A percentile compares a stretch with the other conserved stretches of the same genome.
Evolutionary conservation across 1,140 invertebrate genomes (phyloP).

Genomic region (Rhopalosiphum maidis): DNA sequence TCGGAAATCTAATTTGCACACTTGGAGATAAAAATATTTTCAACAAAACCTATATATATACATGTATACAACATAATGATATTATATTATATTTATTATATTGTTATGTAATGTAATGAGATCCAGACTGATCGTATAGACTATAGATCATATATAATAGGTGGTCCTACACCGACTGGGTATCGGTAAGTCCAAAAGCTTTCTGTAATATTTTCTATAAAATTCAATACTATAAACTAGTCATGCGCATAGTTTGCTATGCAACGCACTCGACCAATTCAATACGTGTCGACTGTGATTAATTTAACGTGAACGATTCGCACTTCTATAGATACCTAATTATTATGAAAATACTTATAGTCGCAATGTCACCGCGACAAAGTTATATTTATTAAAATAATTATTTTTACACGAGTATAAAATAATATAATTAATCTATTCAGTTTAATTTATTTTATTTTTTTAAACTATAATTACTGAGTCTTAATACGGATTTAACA

Average conservation of each 20-base stretch:
- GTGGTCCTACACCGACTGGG: not conserved
- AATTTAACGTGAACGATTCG: not conserved
- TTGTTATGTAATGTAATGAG: constrained; percentile 25
- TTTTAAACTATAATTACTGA: not conserved
- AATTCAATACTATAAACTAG: not conserved
- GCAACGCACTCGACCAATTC: not conserved
- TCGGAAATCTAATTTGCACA: constrained; percentile 32
- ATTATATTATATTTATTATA: constrained; percentile 1
- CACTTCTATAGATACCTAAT: not conserved
- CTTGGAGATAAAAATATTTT: not conserved
- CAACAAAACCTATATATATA: not conserved
- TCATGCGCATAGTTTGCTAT: not conserved
- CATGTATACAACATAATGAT: not conserved
- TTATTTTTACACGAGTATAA: too few species aligned
- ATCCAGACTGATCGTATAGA: not conserved
- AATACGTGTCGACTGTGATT: not conserved
- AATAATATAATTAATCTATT: not conserved
- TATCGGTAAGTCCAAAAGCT: not conserved
- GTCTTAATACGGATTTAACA: not conserved
- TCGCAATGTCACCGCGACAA: too few species aligned
- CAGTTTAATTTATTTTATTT: not conserved
- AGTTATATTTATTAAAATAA: too few species aligned
- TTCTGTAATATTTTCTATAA: not conserved
- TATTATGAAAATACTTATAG: not conserved
- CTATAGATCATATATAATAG: too few species aligned